A percentile compares a stretch with the other conserved stretches of the same genome.
phyloP scores from a whole-genome alignment of 2,113 vertebrate species.

The Geothlypis trichas region DNA sequence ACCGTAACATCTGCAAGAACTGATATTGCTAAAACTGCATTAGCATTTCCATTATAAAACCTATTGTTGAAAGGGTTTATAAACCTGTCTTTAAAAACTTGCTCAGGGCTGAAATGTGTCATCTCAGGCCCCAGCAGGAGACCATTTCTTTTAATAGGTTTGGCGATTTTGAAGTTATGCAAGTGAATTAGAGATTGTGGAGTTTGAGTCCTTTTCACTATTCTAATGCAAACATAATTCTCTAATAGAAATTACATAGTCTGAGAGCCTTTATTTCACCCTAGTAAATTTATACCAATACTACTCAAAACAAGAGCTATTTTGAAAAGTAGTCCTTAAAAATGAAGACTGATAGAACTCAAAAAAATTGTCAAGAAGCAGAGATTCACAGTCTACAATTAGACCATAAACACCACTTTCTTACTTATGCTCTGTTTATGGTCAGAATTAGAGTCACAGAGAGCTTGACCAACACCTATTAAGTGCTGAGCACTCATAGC shows the following conservation, averaged over 20 bases:
- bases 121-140: slow-evolving; percentile 8
- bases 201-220: background rate
- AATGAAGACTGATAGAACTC: background rate
- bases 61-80: slow-evolving; percentile 32
- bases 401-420: accelerated
- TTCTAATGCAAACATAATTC: background rate
- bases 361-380: background rate
- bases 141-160: background rate
- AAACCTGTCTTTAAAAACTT: slow-evolving; percentile 50
- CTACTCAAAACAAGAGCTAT: background rate
- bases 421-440: background rate
- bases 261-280: background rate
- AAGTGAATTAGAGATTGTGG: background rate
- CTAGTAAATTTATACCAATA: background rate
- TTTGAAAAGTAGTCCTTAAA: background rate
- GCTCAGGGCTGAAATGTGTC: slow-evolving; percentile 58
- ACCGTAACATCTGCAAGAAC: background rate
- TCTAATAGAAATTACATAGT: background rate
- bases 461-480: background rate
- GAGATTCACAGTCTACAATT: background rate
- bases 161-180: background rate
- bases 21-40: slow-evolving; percentile 47
- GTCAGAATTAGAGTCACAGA: background rate
- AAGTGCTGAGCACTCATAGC: background rate
- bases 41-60: slow-evolving; percentile 66